A percentile compares a stretch with the other conserved stretches of the same genome.
These are phyloP conservation scores for Hyaena hyaena DNA, from an alignment of 2,113 vertebrate species.

Conservation along the genomic window DNA sequence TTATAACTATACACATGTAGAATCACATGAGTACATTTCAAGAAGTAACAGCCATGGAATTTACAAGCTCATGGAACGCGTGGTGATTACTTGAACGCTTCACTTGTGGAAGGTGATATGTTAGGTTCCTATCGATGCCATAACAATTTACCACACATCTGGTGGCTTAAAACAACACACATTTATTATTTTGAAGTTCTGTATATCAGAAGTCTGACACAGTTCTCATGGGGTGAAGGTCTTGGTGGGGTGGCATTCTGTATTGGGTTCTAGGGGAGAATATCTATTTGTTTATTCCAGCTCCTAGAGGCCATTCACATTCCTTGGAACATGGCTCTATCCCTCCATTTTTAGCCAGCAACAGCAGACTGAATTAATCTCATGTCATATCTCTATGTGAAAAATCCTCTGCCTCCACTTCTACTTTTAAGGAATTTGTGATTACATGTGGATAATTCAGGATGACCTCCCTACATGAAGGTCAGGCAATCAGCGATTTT, in stretches of 20 bases:
- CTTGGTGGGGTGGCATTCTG: neutral
- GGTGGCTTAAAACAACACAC: neutral
- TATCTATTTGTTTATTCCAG: neutral
- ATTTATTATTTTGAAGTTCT: neutral
- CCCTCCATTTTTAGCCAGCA: neutral
- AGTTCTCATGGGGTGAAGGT: neutral
- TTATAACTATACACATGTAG: neutral
- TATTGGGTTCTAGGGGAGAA: neutral
- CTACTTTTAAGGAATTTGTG: neutral
- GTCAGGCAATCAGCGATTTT: neutral
- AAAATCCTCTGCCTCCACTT: neutral
- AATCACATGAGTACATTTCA: accelerated
- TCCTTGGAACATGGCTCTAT: neutral
- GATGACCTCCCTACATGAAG: neutral
- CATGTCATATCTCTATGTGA: no score
- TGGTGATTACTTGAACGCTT: accelerated
- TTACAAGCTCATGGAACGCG: neutral
- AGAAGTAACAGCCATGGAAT: neutral
- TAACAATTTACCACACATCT: neutral
- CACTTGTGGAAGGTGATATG: accelerated
- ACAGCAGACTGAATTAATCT: neutral
- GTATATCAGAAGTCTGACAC: neutral
- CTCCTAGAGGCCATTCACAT: neutral
- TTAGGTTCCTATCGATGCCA: neutral
- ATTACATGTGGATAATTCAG: neutral